Evolutionary conservation across 2,797 vertebrate genomes (phyloP), one percentile per base, ranked within the genome.

Genomic region (Dendrocincla tyrannina): DNA sequence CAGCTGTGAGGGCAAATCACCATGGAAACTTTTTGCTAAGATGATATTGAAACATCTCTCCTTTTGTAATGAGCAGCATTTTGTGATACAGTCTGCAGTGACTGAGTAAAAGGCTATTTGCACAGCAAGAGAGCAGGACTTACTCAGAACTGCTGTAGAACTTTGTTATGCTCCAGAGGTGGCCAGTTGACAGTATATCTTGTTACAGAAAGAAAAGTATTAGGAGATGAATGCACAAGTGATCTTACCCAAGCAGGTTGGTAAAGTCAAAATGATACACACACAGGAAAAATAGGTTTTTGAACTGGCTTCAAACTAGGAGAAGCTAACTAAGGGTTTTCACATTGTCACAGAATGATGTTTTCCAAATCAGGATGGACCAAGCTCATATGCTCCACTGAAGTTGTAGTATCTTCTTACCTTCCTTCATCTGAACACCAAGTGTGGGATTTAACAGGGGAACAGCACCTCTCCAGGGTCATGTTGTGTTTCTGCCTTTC

Each of bases 1-100:
- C 60, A 89, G 32, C 58, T 78, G 24, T 33, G 55, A 85, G 77
- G 87, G 28, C 85, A 95, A 89, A 63, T 95, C 81, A 87, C 84
- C 86, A 93, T 46, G 59, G 81, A 91, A 80, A 92, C 85, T 20
- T 91, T 92, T 88, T 77, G 50, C 58, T 69, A 64, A 83, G 53
- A 44, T 52, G 35, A 28, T 53, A 68, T 58, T 70, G 52, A 67
- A 88, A 58, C 1, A 16, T 63, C 44, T 70, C 53, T 79, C 42
- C 52, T 88, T 91, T 47, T 63, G 44, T 72, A 70, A 68, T 19
- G 42, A 37, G 39, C 35, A 80, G 53, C 25, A 77, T 58, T 90
- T 81, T 86, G 80, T 84, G 53, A 33, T 35, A 55, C 24, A 60
- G 53, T 46, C 49, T 62, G 46, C 28, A 86, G 42, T 52, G 44